Base-by-base conservation (phyloP, 2,888 invertebrate genomes). In the Panopea generosa region DNA sequence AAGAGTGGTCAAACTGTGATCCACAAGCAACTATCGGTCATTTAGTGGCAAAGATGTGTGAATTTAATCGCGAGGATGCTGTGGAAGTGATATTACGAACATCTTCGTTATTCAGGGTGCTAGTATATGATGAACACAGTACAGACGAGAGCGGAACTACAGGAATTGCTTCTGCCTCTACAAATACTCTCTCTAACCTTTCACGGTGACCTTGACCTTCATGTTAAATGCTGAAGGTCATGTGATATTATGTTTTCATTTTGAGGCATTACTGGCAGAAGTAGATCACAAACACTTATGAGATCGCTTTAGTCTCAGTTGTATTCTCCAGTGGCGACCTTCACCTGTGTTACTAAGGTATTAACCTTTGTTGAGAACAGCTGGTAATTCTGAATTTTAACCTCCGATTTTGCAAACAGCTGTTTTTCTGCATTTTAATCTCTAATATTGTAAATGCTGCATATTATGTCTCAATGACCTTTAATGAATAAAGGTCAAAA, bases 61-160 rank as follows among this genome's bases (percentile, higher is more conserved):
- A 95, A 82, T 92, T 95, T 84, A 95, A 95, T 60, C 93, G 95
- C 47, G 91, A 93, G 56, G 95, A 95, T 90, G 95, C 94, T 0
- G 94, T 94, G 2, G 94, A 95, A 74, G 93, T 94, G n/a, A 92
- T 95, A 18, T 92, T 94, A 76, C 93, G 94, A 49, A 94, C 94
- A 6, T 81, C 82, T 1, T 83, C 85, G 0, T 70, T 87, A 29
- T 90, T 86, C 68, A 84, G 87, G 59, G 84, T 87, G 18, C 65
- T 86, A 29, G 82, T 78, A 6, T 87, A 87, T 59, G 90, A 90
- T 45, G 88, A 89, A 33, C 86, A 88, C 57, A 85, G 87, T 69
- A 86, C 87, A 24, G 89, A 89, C 52, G 89, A 87, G 24, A 85
- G 86, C 33, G 79, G 81, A 7, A 79, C 84, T 1, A 83, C 84